Base-by-base conservation (phyloP, 2,888 invertebrate species). In the Heliconius charithonia region DNA sequence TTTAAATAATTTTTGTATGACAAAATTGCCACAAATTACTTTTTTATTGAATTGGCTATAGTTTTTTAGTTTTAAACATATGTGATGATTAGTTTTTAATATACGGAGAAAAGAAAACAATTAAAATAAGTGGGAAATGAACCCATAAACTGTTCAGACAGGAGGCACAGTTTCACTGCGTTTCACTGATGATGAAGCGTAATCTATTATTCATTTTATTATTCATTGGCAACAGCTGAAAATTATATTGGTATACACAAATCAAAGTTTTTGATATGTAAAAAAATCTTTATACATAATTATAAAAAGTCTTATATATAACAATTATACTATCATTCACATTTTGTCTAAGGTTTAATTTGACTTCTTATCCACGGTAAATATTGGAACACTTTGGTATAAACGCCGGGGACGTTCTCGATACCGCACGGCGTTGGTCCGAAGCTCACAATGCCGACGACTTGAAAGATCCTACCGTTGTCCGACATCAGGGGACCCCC, bases 391-490 rank as follows among this genome's bases (percentile, higher is more conserved):
- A 96, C 96, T 83, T 95, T 95, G 0, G 96, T 96, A 85, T 97
- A 97, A 6, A 97, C 96, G 0, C 96, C 96, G 0, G 97, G 96
- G 89, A 96, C 95, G 56, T 95, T 93, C 27, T 90, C 88, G 85
- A 93, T 92, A 0, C 96, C 97, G 84, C 97, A 97, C 0, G 95
- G 95, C 0, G 93, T 91, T 0, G 96, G 96, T 1, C 97, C 97
- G 83, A 96, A 96, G 19, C 96, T 97, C 22, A 96, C 96, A 4
- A 97, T 89, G 0, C 97, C 97, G 0, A 87, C 80, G 0, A 88
- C 85, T 66, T 92, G 92, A 29, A 87, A 87, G 1, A 78, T 81
- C 13, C 85, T 85, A 9, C 83, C 85, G 32, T 87, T 88, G 13
- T 91, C 86, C 19, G 86, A 87, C 95, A 96, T 96, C 4, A 97